phyloP scores from a whole-genome alignment of 1,140 invertebrate genomes.

The Trinorchestia longiramus region DNA sequence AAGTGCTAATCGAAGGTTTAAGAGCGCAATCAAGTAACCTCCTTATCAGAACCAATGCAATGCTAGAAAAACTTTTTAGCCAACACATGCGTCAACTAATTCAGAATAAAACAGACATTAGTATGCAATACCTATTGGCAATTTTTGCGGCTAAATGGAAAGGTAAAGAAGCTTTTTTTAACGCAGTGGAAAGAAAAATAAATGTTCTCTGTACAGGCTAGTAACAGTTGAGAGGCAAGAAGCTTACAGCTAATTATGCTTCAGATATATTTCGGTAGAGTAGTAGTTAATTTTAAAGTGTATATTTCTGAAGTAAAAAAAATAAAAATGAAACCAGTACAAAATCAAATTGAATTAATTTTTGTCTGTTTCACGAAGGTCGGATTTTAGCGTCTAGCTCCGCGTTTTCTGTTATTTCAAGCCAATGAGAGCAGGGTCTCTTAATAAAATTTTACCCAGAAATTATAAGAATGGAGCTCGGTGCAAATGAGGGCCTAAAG shows the following conservation, averaged over 20 bases:
- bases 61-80: too few species aligned
- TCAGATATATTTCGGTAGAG: not conserved
- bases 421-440: not conserved
- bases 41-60: too few species aligned
- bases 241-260: not conserved
- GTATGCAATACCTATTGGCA: not conserved
- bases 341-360: not conserved
- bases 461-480: not conserved
- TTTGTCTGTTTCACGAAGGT: not conserved
- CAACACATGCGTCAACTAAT: too few species aligned
- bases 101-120: not conserved
- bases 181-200: not conserved
- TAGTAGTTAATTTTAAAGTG: not conserved
- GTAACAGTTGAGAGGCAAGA: not conserved
- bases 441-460: not conserved
- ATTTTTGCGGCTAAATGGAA: not conserved
- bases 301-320: not conserved
- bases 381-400: not conserved
- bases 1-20: too few species aligned
- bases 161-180: not conserved
- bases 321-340: not conserved
- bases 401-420: not conserved
- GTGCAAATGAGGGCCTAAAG: not conserved
- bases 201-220: not conserved
- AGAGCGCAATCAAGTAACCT: too few species aligned